Evolutionary conservation across 2,888 invertebrate genomes (phyloP).

Genomic region (Drosophila putrida): DNA sequence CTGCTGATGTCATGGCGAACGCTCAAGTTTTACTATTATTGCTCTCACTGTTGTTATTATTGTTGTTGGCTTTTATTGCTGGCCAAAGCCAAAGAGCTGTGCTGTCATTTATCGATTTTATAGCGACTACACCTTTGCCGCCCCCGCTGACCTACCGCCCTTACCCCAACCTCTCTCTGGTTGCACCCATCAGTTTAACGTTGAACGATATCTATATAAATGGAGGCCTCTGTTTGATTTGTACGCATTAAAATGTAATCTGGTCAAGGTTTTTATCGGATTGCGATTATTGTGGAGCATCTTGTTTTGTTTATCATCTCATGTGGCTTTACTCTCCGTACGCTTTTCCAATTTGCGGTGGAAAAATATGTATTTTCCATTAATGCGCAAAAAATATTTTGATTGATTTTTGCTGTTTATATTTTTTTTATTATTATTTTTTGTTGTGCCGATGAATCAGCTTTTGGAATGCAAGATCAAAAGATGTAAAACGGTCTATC

Average conservation of each 20-base stretch:
- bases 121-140: constrained; percentile 51
- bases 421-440: constrained; percentile 25
- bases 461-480: constrained; percentile 38
- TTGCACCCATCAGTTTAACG: constrained; percentile 33
- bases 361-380: constrained; percentile 44
- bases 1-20: constrained; percentile 71
- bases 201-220: constrained; percentile 49
- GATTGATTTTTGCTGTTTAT: constrained; percentile 49
- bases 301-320: constrained; percentile 56
- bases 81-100: constrained; percentile 55
- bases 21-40: constrained; percentile 72
- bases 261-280: constrained; percentile 71
- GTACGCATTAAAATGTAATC: constrained; percentile 72
- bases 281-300: constrained; percentile 44
- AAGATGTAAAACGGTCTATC: constrained; percentile 23
- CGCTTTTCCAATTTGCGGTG: constrained; percentile 35
- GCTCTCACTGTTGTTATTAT: constrained; percentile 38
- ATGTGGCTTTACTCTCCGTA: constrained; percentile 16
- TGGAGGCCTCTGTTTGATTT: constrained; percentile 69
- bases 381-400: constrained; percentile 46
- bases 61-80: constrained; percentile 64
- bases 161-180: not conserved
- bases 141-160: not conserved
- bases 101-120: constrained; percentile 76
- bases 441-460: constrained; percentile 50